Percentiles rank a stretch among this genome's conserved stretches.
Evolutionary conservation across 2,888 invertebrate genomes (phyloP).

Genomic region (Tridacna gigas): DNA sequence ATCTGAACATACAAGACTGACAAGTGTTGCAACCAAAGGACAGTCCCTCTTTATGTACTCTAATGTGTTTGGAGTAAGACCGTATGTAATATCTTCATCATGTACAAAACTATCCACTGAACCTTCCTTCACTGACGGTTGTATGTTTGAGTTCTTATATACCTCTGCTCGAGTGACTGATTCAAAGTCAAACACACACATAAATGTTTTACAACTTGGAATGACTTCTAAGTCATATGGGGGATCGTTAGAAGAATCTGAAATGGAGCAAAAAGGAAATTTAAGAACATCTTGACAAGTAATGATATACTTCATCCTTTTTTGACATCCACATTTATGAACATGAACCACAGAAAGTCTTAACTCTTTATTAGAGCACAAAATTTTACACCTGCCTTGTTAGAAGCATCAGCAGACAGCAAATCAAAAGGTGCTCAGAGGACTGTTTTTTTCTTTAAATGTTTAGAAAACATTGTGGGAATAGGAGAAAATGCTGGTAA

Average conservation of each 20-base stretch:
- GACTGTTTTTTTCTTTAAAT: no score
- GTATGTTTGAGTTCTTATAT: slow-evolving; percentile 47
- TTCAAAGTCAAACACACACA: slow-evolving; percentile 72
- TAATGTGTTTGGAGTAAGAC: slow-evolving; percentile 78
- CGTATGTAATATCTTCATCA: slow-evolving; percentile 61
- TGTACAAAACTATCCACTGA: slow-evolving; percentile 29
- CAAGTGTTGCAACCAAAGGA: slow-evolving; percentile 80
- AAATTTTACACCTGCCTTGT: no score
- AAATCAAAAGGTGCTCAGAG: no score
- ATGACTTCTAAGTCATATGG: slow-evolving; percentile 71
- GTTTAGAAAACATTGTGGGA: neutral
- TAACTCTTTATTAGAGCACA: no score
- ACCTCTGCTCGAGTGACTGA: slow-evolving; percentile 41
- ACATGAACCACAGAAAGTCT: no score
- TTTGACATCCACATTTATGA: no score
- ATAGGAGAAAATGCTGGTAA: neutral
- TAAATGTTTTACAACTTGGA: slow-evolving; percentile 67
- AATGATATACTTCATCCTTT: no score
- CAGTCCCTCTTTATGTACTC: slow-evolving; percentile 81
- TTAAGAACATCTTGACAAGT: no score
- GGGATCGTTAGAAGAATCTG: slow-evolving; percentile 54
- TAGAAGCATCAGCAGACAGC: no score
- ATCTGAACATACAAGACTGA: slow-evolving; percentile 80
- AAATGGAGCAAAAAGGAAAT: neutral
- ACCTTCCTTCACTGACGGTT: slow-evolving; percentile 6